Conservation (phyloP, 2,113 vertebrate genomes). For the Myocastor coypus region DNA sequence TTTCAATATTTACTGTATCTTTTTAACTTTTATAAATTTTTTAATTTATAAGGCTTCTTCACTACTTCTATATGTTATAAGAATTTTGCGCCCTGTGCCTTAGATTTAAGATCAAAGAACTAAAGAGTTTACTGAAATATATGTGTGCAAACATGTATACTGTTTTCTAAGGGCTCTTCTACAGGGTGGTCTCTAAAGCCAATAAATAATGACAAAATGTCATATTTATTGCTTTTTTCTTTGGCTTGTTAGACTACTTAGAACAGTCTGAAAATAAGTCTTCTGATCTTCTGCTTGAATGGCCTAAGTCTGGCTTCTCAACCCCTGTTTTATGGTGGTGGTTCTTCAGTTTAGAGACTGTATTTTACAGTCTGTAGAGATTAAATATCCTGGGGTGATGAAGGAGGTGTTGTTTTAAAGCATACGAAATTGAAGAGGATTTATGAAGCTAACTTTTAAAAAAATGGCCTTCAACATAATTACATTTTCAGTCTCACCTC, state of each 20-base stretch:
- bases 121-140: neutral
- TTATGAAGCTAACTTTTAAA: neutral
- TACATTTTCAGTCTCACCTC: conserved; percentile 20
- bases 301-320: neutral
- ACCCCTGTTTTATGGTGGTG: neutral
- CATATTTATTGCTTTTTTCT: neutral
- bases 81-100: conserved; percentile 5
- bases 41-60: neutral
- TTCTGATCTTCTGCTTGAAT: neutral
- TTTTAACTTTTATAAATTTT: neutral
- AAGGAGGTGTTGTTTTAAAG: neutral
- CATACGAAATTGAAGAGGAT: neutral
- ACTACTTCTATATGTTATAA: neutral
- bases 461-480: neutral
- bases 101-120: neutral
- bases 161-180: neutral
- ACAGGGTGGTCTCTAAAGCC: neutral
- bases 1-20: neutral
- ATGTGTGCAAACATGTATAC: neutral
- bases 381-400: neutral
- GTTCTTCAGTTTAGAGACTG: neutral
- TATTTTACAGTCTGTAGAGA: conserved; percentile 33
- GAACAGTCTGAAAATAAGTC: neutral
- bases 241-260: conserved; percentile 6
- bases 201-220: too few relatives aligned